Percentiles rank a stretch among this genome's conserved stretches.
Evolutionary conservation across 2,113 vertebrate species (phyloP).

Genomic region (Corydoras maculifer): DNA sequence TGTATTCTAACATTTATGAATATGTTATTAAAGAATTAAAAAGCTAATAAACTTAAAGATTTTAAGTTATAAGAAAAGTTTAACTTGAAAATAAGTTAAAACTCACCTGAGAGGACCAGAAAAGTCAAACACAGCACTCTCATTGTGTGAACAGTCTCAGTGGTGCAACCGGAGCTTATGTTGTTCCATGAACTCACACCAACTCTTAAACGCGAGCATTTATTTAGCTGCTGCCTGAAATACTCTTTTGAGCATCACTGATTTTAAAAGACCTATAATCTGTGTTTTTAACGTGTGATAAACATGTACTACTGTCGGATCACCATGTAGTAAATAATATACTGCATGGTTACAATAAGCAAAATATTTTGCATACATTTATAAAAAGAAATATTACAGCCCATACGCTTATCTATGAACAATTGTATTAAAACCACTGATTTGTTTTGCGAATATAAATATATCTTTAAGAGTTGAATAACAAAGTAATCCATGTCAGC

Average conservation of each 20-base stretch:
- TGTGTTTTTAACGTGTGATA: background rate
- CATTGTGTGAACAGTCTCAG: conserved; percentile 46
- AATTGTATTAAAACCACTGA: no score
- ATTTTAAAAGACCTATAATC: conserved; percentile 47
- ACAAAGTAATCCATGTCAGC: no score
- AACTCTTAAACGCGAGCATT: conserved; percentile 37
- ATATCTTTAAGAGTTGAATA: no score
- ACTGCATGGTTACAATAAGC: no score
- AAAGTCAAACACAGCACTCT: conserved; percentile 47
- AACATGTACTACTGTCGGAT: no score
- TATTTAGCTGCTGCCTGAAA: conserved; percentile 51
- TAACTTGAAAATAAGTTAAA: background rate
- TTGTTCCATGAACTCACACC: conserved; percentile 31
- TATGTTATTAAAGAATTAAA: background rate
- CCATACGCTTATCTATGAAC: no score
- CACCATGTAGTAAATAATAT: no score
- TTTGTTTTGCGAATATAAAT: no score
- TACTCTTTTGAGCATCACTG: conserved; percentile 53
- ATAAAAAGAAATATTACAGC: no score
- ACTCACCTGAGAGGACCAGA: conserved; percentile 62
- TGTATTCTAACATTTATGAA: no score
- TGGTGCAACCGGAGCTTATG: conserved; percentile 31
- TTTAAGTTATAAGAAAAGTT: background rate
- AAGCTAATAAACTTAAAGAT: background rate
- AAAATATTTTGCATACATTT: no score